Percentiles rank a stretch among this genome's conserved stretches.
phyloP scores from a whole-genome alignment of 2,113 vertebrate genomes.

The Pterocles burchelli region DNA sequence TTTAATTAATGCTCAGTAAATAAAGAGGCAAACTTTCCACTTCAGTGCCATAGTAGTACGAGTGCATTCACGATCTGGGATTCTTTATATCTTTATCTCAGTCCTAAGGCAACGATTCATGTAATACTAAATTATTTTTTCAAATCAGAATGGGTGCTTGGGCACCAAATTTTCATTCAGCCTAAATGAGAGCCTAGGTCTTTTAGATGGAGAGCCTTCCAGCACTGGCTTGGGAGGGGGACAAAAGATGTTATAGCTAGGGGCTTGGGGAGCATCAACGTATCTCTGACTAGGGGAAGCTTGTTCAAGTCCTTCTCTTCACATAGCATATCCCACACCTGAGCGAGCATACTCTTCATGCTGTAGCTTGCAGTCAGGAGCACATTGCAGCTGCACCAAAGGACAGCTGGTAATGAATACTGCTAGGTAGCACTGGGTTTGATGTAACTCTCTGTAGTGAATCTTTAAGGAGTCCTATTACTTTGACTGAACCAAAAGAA shows the following conservation, averaged over 20 bases:
- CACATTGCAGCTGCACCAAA: not conserved
- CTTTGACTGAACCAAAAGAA: not conserved
- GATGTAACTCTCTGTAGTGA: not conserved
- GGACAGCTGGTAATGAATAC: not conserved
- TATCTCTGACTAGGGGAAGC: not conserved
- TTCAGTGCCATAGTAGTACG: not conserved
- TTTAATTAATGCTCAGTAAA: not conserved
- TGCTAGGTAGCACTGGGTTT: not conserved
- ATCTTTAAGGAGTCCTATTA: not conserved
- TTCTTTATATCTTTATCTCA: not conserved
- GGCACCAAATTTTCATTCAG: not conserved
- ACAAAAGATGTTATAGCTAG: not conserved
- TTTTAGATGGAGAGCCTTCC: not conserved
- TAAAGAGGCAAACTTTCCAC: not conserved
- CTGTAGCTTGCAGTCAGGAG: not conserved
- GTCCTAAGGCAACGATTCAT: not conserved
- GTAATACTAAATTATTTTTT: not conserved
- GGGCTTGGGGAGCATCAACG: not conserved
- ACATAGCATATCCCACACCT: accelerated
- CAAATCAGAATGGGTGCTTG: not conserved
- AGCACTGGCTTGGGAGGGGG: not conserved
- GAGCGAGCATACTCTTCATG: not conserved
- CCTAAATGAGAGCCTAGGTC: not conserved
- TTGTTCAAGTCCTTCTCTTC: not conserved
- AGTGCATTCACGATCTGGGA: not conserved